phyloP scores from a whole-genome alignment of 2,797 vertebrate species.

The Sebastes ruberrimus region DNA sequence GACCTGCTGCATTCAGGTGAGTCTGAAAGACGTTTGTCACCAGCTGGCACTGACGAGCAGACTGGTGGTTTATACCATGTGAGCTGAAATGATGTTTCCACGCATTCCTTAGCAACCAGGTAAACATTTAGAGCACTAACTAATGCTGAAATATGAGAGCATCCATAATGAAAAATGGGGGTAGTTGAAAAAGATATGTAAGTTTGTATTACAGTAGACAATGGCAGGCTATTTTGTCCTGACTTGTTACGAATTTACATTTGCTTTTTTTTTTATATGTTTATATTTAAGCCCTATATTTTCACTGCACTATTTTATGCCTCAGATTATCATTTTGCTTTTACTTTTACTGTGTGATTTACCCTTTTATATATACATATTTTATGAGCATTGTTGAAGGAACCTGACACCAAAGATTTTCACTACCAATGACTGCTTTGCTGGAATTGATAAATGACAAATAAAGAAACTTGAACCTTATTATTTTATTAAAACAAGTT shows the following conservation, averaged over 20 bases:
- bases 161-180: neutral
- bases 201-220: neutral
- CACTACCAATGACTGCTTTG: too few relatives aligned
- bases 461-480: too few relatives aligned
- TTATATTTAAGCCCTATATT: too few relatives aligned
- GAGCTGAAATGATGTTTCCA: neutral
- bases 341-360: too few relatives aligned
- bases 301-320: too few relatives aligned
- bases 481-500: neutral
- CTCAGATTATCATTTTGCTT: too few relatives aligned
- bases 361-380: too few relatives aligned
- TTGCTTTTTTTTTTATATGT: too few relatives aligned
- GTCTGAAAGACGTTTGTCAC: conserved; percentile 48
- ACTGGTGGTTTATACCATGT: neutral
- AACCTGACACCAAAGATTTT: too few relatives aligned
- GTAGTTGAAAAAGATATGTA: neutral
- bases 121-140: neutral
- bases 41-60: conserved; percentile 4
- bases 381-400: too few relatives aligned
- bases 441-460: too few relatives aligned
- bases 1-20: conserved; percentile 34
- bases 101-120: conserved; percentile 6
- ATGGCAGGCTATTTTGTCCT: neutral
- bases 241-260: neutral
- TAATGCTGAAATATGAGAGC: neutral